Base-by-base conservation (phyloP, 2,797 vertebrate species). In the Geotrypetes seraphini region DNA sequence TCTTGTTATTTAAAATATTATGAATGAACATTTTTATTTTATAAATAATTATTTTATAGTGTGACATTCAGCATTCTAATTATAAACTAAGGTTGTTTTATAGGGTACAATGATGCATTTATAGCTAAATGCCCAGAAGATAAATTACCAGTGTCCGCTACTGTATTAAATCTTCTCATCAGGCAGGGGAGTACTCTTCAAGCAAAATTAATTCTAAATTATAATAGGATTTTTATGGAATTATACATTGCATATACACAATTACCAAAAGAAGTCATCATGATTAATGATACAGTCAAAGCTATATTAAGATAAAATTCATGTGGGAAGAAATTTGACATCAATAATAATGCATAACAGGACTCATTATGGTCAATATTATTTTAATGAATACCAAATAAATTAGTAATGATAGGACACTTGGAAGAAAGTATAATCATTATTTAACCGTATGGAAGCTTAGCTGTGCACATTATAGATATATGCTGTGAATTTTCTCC, bases 321-420 rank as follows among this genome's bases (percentile, higher is more conserved):
- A 57, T 34, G 36, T 8, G 19, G 33, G 41, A 36, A 22, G 8
- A 39, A 58, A 39, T 53, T 38, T 57, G 29, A 33, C 20, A 46
- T 53, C 22, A 25, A 40, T 55, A 66, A 62, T 57, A 33, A 64
- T 53, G 57, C 15, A 39, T 63, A 64, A 63, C 55, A 27, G 35
- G 35, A 57, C 37, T 57, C 38, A 51, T 68, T 63, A 52, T 65
- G 57, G 31, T 28, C 57, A 60, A 35, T 39, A 27, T 55, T 67
- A 63, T 60, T 63, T 55, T 4, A 58, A 25, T 47, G 27, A 65
- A 46, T 67, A 43, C 22, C 31, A 50, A 66, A 40, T 51, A 51
- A 67, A 39, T 57, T 28, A 47, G 33, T 54, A 58, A 51, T 57
- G 51, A 39, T 43, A 65, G 8, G 31, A 47, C 25, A 55, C 15